Conservation (phyloP, 64 coral and sea anemone genomes). For the Dendronephthya gigantea region DNA sequence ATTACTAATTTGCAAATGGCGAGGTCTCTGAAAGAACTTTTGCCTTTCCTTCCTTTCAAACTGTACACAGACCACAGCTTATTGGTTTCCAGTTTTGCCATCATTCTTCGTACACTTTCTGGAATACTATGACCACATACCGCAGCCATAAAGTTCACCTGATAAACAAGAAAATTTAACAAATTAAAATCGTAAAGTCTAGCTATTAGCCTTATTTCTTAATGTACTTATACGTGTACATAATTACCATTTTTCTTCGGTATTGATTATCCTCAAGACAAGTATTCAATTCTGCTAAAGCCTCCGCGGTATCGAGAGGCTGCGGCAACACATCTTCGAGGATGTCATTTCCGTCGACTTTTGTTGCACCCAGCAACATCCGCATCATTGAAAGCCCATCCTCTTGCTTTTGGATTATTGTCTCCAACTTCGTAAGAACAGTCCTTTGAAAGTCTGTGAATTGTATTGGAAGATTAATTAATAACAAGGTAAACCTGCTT, state of each 20-base stretch:
- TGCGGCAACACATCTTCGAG: background rate
- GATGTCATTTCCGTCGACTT: background rate
- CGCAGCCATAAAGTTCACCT: constrained; percentile 1
- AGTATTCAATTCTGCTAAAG: background rate
- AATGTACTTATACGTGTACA: background rate
- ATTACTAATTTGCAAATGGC: background rate
- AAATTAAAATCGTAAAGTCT: too few relatives aligned
- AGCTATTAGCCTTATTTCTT: too few relatives aligned
- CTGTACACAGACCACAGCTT: background rate
- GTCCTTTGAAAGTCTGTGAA: background rate
- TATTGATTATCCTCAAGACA: background rate
- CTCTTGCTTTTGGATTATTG: background rate
- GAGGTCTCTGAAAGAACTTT: background rate
- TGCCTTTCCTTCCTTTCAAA: constrained; percentile 14
- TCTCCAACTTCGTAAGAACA: background rate
- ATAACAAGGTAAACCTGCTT: background rate
- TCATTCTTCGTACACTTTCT: background rate
- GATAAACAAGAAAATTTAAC: background rate
- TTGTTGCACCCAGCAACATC: background rate
- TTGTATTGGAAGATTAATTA: background rate
- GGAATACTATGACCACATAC: background rate
- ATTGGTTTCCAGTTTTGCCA: constrained; percentile 4
- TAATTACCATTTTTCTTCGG: background rate
- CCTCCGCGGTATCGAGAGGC: background rate
- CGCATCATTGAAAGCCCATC: background rate